phyloP scores from a whole-genome alignment of 1,140 invertebrate genomes.

The Aphelenchoides besseyi region DNA sequence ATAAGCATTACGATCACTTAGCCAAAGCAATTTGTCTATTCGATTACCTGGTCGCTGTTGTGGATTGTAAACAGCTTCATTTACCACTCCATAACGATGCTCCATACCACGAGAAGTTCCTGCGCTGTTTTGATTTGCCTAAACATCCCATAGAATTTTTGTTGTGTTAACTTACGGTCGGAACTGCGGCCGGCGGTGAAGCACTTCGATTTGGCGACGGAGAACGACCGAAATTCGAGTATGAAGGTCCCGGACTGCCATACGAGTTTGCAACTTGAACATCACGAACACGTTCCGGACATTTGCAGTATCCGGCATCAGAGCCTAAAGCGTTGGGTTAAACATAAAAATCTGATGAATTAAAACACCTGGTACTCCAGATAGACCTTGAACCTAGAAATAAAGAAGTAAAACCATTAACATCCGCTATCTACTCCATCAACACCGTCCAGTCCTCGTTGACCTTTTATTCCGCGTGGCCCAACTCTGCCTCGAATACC shows the following conservation, averaged over 20 bases:
- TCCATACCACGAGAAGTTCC: conserved; percentile 1
- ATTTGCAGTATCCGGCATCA: conserved; percentile 31
- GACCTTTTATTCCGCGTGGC: conserved; percentile 12
- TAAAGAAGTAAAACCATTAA: background rate
- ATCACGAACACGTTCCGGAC: conserved; percentile 23
- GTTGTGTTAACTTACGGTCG: background rate
- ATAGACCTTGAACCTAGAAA: conserved; percentile 7
- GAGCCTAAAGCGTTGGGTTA: too few species aligned
- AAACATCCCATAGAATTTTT: too few species aligned
- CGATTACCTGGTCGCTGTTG: background rate
- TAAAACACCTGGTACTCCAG: conserved; percentile 27
- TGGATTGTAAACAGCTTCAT: background rate
- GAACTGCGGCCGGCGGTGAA: background rate
- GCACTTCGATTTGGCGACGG: background rate
- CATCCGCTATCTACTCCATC: conserved; percentile 15
- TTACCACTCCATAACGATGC: background rate
- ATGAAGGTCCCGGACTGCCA: background rate
- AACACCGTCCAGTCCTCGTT: conserved; percentile 36
- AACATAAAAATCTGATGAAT: too few species aligned
- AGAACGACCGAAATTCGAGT: background rate
- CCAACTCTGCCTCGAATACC: conserved; percentile 12
- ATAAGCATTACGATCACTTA: background rate
- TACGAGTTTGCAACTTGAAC: background rate
- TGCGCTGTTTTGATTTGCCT: background rate
- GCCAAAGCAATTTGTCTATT: conserved; percentile 1